A percentile compares a stretch with the other conserved stretches of the same genome.
Evolutionary conservation across 2,113 vertebrate genomes (phyloP).

Genomic region (Passer montanus): DNA sequence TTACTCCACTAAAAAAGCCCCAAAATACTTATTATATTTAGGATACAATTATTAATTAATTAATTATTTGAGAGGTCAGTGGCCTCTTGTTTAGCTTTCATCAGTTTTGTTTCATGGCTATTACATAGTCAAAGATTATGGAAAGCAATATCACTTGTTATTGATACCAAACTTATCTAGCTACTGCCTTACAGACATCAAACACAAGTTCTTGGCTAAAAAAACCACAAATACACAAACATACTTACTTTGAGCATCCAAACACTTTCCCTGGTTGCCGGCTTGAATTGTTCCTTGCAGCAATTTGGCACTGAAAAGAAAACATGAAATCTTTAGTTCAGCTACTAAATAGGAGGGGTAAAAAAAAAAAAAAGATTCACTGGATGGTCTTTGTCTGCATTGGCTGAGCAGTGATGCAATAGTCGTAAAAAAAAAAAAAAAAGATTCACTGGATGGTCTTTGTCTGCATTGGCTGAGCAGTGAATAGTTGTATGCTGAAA

Average conservation of each 20-base stretch:
- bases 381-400: slow-evolving; percentile 19
- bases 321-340: slow-evolving; percentile 27
- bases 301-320: slow-evolving; percentile 63
- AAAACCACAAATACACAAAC: background rate
- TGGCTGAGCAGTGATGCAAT: background rate
- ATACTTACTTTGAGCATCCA: slow-evolving; percentile 80
- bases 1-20: background rate
- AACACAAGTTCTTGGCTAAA: background rate
- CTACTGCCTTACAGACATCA: background rate
- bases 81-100: background rate
- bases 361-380: background rate
- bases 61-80: background rate
- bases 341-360: background rate
- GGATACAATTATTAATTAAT: background rate
- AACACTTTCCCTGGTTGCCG: slow-evolving; percentile 65
- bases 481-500: background rate
- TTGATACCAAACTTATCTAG: background rate
- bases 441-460: background rate
- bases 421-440: background rate
- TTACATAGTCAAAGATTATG: background rate
- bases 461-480: background rate
- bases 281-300: slow-evolving; percentile 65
- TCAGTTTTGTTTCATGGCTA: background rate
- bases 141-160: background rate
- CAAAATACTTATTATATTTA: background rate